Evolutionary conservation across 2,113 vertebrate genomes (phyloP), one percentile per base, ranked within the genome.

Genomic region (Brachypodius melanocephalos): DNA sequence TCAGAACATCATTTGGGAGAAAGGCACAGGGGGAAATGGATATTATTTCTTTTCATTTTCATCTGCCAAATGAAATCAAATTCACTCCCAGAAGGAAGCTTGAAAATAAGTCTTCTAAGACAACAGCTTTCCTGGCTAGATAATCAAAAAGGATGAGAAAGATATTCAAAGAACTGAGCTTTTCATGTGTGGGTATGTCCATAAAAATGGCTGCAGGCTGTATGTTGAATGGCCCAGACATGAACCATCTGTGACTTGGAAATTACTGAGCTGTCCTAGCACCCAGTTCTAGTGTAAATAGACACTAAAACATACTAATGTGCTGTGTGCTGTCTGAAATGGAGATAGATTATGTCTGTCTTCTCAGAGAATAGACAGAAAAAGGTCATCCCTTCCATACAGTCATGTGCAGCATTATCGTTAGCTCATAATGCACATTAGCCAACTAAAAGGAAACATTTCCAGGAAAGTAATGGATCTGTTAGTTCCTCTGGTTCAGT

Each of bases 391-490:
- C 78, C 63, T 88, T 96, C 82, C 63, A 67, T 59, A 36, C 17
- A 92, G 63, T 32, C 88, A 95, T 80, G 72, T 86, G 72, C 85
- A 93, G 38, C 59, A 66, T 85, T 92, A 87, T 94, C 21, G 4
- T 92, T 95, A 95, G 89, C 38, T 95, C 87, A 95, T 87, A 95
- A 89, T 57, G 31, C 49, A 79, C 43, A 38, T 93, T 94, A 95
- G 94, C 95, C 96, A 96, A 82, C 74, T 76, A 51, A 92, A 95
- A 94, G 58, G 93, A 91, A 95, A 92, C 66, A 72, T 73, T 91
- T 96, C 96, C 94, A 96, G 84, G 84, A 95, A 95, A 94, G 84
- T 91, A 94, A 95, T 95, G 69, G 84, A 92, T 95, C 91, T 93
- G 19, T 82, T 95, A 95, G 91, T 73, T 96, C 69, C 62, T 82